Evolutionary conservation across 2,888 invertebrate genomes (phyloP), one percentile per base, ranked within the genome.

Genomic region (Archaeoteleia sp.): DNA sequence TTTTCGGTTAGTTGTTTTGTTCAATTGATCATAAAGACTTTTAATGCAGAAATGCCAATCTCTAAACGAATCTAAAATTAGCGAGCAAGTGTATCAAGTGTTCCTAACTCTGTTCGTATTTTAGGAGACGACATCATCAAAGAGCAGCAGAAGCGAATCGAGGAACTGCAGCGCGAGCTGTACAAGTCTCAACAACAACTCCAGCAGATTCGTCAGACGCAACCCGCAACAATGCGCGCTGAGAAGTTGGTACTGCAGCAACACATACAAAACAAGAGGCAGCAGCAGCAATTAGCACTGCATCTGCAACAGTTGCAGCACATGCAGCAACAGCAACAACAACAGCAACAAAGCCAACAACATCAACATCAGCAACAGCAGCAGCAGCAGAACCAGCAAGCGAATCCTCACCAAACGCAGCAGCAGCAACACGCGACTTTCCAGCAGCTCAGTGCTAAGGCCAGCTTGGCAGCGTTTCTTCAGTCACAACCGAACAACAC

Each of bases 91-190:
- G 62, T 66, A 2, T 2, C 20, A 53, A 55, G 61, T 65, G 51
- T 70, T 71, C 73, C 71, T 53, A 13, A 61, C 46, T 1, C 34
- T 42, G 45, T 43, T 55, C 66, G 15, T 70, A 51, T 78, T 78
- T 68, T 73, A 83, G 89, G 88, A 63, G 93, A 94, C 77, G 94
- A 94, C 75, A 90, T 94, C 62, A 91, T 95, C 48, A 89, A 91
- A 65, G 94, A 95, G 78, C 96, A 96, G 82, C 92, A 93, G 77
- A 90, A 93, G 49, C 92, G 93, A 84, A 97, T 97, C 74, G 94
- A 95, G 78, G 95, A 95, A 78, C 87, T 96, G 37, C 94, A 96
- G 82, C 87, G 95, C 1, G 93, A 95, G 78, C 81, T 95, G 72
- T 92, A 92, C 63, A 90, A 92, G 71, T 93, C 93, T 0, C 92